These are phyloP conservation scores for Monoplex corrugatus DNA, from an alignment of 2,888 invertebrate genomes.

Conservation along the genomic window DNA sequence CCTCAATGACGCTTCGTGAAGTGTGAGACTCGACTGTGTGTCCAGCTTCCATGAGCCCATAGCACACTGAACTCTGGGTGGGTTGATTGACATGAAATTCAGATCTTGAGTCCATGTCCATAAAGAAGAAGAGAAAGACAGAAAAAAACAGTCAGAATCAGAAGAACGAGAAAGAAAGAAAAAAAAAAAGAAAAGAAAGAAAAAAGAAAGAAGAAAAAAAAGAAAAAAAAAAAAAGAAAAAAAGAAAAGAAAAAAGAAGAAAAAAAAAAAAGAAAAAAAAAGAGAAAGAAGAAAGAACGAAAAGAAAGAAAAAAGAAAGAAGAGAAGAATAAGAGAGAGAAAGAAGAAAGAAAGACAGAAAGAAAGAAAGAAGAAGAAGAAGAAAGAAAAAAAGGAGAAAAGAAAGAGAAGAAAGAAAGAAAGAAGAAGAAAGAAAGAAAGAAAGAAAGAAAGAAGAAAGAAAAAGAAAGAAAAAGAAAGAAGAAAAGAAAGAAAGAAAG, in stretches of 20 bases:
- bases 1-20: no score
- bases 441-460: neutral
- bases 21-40: no score
- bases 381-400: neutral
- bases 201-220: neutral
- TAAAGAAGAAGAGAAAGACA: no score
- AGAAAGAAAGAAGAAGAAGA: neutral
- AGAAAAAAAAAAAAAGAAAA: neutral
- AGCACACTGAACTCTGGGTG: no score
- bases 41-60: no score
- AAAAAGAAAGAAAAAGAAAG: neutral
- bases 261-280: neutral
- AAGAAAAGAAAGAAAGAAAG: neutral
- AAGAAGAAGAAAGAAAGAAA: neutral
- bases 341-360: neutral
- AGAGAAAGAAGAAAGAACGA: neutral
- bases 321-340: neutral
- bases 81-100: no score
- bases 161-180: neutral
- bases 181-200: neutral
- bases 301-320: neutral
- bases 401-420: neutral
- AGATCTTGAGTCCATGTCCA: no score
- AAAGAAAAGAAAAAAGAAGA: neutral
- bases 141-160: no score